Conservation (phyloP, 2,113 vertebrate genomes). For the Engystomops pustulosus region DNA sequence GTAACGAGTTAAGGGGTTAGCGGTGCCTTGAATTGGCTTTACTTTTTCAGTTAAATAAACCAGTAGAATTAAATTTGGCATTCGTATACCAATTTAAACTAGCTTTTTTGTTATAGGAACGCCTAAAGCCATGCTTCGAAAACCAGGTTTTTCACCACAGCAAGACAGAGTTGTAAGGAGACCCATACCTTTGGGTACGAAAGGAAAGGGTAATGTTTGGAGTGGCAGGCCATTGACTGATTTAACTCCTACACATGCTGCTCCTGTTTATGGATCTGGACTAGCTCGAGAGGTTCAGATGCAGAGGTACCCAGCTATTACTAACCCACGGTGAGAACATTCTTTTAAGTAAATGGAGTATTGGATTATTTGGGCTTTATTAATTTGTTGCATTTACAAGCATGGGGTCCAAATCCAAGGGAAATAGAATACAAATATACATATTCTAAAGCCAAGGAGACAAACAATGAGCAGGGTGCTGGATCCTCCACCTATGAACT, state of each 20-base stretch:
- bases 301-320: slow-evolving; percentile 67
- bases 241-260: slow-evolving; percentile 53
- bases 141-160: slow-evolving; percentile 73
- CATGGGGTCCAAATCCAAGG: too few species aligned
- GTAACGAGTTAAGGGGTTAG: too few species aligned
- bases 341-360: neutral
- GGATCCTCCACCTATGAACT: too few species aligned
- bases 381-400: too few species aligned
- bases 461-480: too few species aligned
- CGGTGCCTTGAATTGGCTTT: too few species aligned
- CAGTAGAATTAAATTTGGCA: too few species aligned
- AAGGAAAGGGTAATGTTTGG: slow-evolving; percentile 60
- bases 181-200: slow-evolving; percentile 58
- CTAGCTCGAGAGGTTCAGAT: slow-evolving; percentile 62
- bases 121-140: slow-evolving; percentile 83
- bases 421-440: too few species aligned
- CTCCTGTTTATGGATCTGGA: slow-evolving; percentile 66
- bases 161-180: slow-evolving; percentile 65
- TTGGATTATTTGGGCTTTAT: too few species aligned
- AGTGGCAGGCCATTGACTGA: slow-evolving; percentile 64
- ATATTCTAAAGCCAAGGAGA: too few species aligned
- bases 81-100: neutral
- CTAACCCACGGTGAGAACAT: slow-evolving; percentile 69
- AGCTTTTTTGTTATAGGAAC: slow-evolving; percentile 69
- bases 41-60: too few species aligned